Percentiles rank a stretch among this genome's conserved stretches.
phyloP scores from a whole-genome alignment of 2,113 vertebrate genomes.

The human region GRCh38 chr2:64763001-64763500 shows the following conservation, averaged over 20 bases:
- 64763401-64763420: neutral
- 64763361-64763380: neutral
- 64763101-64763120: neutral
- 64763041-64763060: neutral
- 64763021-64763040: neutral
- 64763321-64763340: neutral
- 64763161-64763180: conserved; percentile 16
- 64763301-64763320: neutral
- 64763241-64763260: conserved; percentile 9
- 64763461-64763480: conserved; percentile 7
- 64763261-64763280: neutral
- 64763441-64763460: neutral
- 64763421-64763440: neutral
- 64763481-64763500: neutral
- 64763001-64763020: neutral
- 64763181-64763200: neutral
- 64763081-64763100: neutral
- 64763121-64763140: neutral
- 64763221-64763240: neutral
- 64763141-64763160: neutral
- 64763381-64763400: neutral
- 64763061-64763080: conserved; percentile 15
- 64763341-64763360: neutral
- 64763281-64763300: neutral
- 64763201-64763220: neutral